Base-by-base conservation (phyloP, 2,888 invertebrate genomes). In the Drosophila setosimentum region DNA sequence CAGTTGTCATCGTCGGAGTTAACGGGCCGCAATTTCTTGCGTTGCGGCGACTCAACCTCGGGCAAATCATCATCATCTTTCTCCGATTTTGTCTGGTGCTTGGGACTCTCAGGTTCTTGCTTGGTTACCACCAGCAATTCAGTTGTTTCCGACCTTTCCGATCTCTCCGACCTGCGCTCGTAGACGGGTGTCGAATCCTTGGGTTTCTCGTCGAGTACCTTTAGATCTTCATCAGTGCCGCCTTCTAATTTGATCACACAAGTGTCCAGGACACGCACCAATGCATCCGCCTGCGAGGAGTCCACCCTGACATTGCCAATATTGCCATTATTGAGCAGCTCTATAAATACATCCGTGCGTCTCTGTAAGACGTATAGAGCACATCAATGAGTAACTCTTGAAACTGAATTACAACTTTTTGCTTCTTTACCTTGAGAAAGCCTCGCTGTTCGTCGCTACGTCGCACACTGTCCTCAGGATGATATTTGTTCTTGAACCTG, bases 401-500 rank as follows among this genome's bases (percentile, higher is more conserved):
- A 2, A 45, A 27, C 16, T 45, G 24, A 45, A 45, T 8, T 24
- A 8, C 0, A 8, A 45, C 8, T 24, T 16, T 16, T 21, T 24
- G 11, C 11, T 24, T 24, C 4, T 21, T 88, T 94, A 97, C 98
- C 95, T 96, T 96, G 49, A 98, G 94, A 67, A 97, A 96, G 66
- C 94, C 94, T 65, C 96, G 94, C 89, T 98, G 97, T 91, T 99
- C 98, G 24, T 97, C 97, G 93, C 97, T 97, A 66, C 98, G 94
- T 93, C 97, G 98, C 37, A 97, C 95, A 61, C 97, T 97, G 91
- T 99, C 99, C 93, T 98, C 98, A 4, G 99, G 99, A 93, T 99
- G 99, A 92, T 99, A 99, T 94, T 99, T 99, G 87, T 97, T 96
- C 94, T 99, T 98, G 95, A 99, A 99, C 99, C 99, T 99, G 94